Conservation (phyloP, 2,888 invertebrate genomes). For the Morinoia aosen region DNA sequence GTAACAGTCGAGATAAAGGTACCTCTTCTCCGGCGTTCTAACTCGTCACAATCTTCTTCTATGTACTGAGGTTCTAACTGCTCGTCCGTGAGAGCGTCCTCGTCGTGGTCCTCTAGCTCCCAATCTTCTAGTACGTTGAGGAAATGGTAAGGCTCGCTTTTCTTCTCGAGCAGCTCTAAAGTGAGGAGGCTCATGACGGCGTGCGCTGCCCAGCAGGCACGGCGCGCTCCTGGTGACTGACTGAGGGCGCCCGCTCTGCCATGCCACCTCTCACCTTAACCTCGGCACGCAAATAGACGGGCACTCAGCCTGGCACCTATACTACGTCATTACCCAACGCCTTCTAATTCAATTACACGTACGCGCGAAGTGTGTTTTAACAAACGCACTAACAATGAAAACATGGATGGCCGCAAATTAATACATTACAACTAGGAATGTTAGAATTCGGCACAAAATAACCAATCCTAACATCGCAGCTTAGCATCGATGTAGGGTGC, state of each 20-base stretch:
- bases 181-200: conserved; percentile 45
- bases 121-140: conserved; percentile 40
- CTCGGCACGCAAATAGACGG: conserved; percentile 36
- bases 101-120: conserved; percentile 50
- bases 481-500: too few relatives aligned
- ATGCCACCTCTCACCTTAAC: conserved; percentile 41
- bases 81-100: conserved; percentile 40
- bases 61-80: conserved; percentile 36
- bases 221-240: not conserved
- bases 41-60: not conserved
- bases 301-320: not conserved
- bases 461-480: too few relatives aligned
- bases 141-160: conserved; percentile 42
- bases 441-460: too few relatives aligned
- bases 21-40: conserved; percentile 29
- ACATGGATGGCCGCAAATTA: too few relatives aligned
- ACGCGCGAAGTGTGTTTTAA: not conserved
- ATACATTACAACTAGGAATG: too few relatives aligned
- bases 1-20: not conserved
- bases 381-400: not conserved
- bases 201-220: not conserved
- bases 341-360: not conserved
- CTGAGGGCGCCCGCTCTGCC: not conserved
- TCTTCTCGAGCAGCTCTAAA: conserved; percentile 41
- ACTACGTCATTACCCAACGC: not conserved